Evolutionary conservation across 2,888 invertebrate genomes (phyloP), one percentile per base, ranked within the genome.

Genomic region (Phasia obesa): DNA sequence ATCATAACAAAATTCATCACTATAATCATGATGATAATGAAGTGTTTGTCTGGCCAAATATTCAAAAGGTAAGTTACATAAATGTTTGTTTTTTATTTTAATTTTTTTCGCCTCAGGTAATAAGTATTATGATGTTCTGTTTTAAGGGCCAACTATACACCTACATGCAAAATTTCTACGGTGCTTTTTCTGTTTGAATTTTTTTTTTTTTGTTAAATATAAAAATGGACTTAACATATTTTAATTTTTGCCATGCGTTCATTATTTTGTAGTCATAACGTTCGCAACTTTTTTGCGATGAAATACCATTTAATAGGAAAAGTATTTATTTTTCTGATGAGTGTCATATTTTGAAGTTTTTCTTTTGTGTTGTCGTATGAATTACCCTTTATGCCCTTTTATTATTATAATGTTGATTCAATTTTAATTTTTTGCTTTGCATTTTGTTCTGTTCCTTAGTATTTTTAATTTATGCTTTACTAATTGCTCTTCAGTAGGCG

Each of bases 401-500:
- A 57, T 62, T 78, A 62, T 67, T 74, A 60, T 44, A 71, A 27
- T 83, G 82, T 83, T 83, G 82, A 74, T 78, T 67, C 75, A 64
- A 42, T 42, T 81, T 79, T 70, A 70, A 69, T 74, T 70, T 69
- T 65, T 77, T 75, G 4, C 47, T 78, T 44, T 31, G 47, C 27
- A 64, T 77, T 55, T 77, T 55, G 6, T 60, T 73, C 65, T 55
- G 53, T 31, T 23, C 81, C 57, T 75, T 44, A 53, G 71, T 27
- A 11, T 69, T 27, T 65, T 65, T 75, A 83, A 83, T 83, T 83
- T 79, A 83, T 79, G 78, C 82, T 5, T 71, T 79, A 75, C 71
- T 83, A 83, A 83, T 79, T 83, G 82, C 78, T 75, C 73, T 67
- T 75, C 70, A 83, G 78, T 79, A 67, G 78, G 82, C 82, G 78